Conservation (phyloP, 2,113 vertebrate species). For the Myodes glareolus region DNA sequence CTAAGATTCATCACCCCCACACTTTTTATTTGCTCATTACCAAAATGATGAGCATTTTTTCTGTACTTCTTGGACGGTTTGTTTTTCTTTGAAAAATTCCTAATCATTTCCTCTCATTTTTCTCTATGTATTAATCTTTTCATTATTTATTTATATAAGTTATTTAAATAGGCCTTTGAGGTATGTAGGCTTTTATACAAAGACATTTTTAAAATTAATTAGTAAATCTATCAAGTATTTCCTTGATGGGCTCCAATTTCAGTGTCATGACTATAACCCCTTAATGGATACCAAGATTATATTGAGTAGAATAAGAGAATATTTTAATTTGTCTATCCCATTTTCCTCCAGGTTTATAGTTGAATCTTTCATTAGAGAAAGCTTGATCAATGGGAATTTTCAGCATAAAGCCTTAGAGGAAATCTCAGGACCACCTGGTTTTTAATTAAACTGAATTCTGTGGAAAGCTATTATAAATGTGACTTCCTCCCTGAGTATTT, state of each 20-base stretch:
- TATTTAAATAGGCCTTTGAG: conserved; percentile 20
- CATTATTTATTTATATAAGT: conserved; percentile 28
- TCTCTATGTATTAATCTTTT: not conserved
- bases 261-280: not conserved
- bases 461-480: conserved; percentile 38
- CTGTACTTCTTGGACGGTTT: not conserved
- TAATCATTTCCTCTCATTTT: not conserved
- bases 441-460: conserved; percentile 74
- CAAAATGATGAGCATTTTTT: not conserved
- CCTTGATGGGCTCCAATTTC: conserved; percentile 23
- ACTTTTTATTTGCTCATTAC: not conserved
- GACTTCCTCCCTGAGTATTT: conserved; percentile 29
- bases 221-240: conserved; percentile 17
- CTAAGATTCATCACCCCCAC: no score
- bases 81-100: conserved; percentile 16
- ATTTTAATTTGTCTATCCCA: conserved; percentile 64
- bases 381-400: conserved; percentile 63
- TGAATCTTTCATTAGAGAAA: conserved; percentile 61
- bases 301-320: conserved; percentile 60
- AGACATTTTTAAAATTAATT: conserved; percentile 21
- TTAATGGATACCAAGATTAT: conserved; percentile 23
- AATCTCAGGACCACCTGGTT: conserved; percentile 55
- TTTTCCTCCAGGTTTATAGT: conserved; percentile 59
- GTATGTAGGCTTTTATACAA: conserved; percentile 12
- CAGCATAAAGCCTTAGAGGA: conserved; percentile 46